Percentiles rank a stretch among this genome's conserved stretches.
phyloP scores from a whole-genome alignment of 2,888 invertebrate genomes.

The Hemithea aestivaria region DNA sequence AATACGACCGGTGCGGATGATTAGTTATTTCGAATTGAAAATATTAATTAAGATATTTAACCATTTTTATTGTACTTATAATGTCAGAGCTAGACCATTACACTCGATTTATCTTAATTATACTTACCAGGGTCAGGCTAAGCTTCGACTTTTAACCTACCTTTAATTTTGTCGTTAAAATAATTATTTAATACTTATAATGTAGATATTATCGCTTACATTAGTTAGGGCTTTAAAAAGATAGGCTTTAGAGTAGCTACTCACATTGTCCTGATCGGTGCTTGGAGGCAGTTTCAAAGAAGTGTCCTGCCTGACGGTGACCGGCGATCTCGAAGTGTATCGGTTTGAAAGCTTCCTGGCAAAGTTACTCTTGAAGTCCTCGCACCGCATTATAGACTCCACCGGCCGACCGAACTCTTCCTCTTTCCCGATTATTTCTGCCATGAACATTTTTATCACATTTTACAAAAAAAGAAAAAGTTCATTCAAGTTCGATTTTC shows the following conservation, averaged over 20 bases:
- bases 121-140: too few relatives aligned
- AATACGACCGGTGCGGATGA: too few relatives aligned
- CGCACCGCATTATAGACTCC: constrained; percentile 71
- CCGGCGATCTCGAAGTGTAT: constrained; percentile 52
- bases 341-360: constrained; percentile 70
- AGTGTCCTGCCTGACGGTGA: constrained; percentile 41
- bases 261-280: constrained; percentile 47
- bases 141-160: too few relatives aligned
- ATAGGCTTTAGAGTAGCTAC: constrained; percentile 19
- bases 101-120: too few relatives aligned
- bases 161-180: too few relatives aligned
- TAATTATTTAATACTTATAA: too few relatives aligned
- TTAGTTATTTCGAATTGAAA: too few relatives aligned
- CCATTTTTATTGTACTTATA: too few relatives aligned
- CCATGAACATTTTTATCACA: constrained; percentile 50
- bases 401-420: constrained; percentile 64
- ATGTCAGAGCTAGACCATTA: too few relatives aligned
- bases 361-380: constrained; percentile 73
- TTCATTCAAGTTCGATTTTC: constrained; percentile 36
- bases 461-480: constrained; percentile 37
- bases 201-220: too few relatives aligned
- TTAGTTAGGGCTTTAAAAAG: too few relatives aligned
- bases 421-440: constrained; percentile 37
- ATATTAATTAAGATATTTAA: too few relatives aligned
- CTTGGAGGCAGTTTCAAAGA: constrained; percentile 44